Percentiles rank a stretch among this genome's conserved stretches.
Conservation (phyloP, 1,140 invertebrate species). For the Drosophila bocqueti region DNA sequence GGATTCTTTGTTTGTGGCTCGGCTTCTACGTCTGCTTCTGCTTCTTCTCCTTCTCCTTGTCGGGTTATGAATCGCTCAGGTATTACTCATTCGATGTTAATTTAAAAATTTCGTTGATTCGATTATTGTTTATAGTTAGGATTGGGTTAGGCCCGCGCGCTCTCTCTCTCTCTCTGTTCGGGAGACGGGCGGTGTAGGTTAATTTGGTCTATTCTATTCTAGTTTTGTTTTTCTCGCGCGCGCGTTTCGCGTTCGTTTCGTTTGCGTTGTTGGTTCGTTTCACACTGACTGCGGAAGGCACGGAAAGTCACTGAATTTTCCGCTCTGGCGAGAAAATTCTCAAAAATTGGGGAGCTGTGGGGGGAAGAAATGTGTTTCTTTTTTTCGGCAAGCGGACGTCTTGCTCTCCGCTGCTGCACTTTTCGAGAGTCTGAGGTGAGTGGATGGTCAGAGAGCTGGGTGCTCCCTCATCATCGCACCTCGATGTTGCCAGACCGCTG, state of each 20-base stretch:
- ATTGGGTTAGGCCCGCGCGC: conserved; percentile 26
- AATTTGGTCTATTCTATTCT: conserved; percentile 60
- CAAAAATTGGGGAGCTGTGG: neutral
- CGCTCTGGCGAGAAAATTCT: conserved; percentile 69
- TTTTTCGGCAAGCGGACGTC: conserved; percentile 30
- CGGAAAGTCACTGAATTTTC: conserved; percentile 74
- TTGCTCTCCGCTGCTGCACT: conserved; percentile 21
- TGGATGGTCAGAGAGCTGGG: conserved; percentile 61
- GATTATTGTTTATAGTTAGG: conserved; percentile 68
- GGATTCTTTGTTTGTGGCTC: conserved; percentile 58
- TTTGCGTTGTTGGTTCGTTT: conserved; percentile 82
- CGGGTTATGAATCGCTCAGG: conserved; percentile 45
- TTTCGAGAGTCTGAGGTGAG: conserved; percentile 24
- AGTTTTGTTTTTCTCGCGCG: conserved; percentile 44
- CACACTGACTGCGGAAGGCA: conserved; percentile 61
- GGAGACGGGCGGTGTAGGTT: conserved; percentile 28
- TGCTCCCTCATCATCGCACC: conserved; percentile 29
- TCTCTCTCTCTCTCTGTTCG: neutral
- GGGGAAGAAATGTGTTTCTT: conserved; percentile 19
- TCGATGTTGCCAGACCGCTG: conserved; percentile 72
- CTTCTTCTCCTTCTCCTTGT: neutral
- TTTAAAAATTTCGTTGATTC: conserved; percentile 54
- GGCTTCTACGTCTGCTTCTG: neutral
- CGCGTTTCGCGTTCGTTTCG: conserved; percentile 79
- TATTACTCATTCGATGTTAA: conserved; percentile 49